phyloP scores from a whole-genome alignment of 2,797 vertebrate genomes.

The Naso thynnoides region DNA sequence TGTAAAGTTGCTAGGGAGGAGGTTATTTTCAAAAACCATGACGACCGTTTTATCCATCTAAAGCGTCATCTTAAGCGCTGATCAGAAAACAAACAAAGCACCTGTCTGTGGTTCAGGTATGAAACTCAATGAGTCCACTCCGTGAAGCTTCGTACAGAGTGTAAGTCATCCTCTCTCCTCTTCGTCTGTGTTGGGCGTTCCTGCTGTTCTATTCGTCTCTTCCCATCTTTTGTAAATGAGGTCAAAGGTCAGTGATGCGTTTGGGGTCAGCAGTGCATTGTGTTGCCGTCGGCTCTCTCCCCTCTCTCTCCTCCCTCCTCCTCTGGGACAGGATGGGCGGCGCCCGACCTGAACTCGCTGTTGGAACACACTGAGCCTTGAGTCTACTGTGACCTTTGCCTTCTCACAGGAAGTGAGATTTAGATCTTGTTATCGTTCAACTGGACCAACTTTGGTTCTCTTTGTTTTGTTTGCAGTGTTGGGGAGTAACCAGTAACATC shows the following conservation, averaged over 20 bases:
- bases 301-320: neutral
- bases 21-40: too few relatives aligned
- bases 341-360: neutral
- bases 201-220: constrained; percentile 32
- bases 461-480: too few relatives aligned
- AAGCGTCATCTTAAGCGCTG: too few relatives aligned
- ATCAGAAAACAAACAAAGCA: too few relatives aligned
- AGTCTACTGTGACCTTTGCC: constrained; percentile 52
- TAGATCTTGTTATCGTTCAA: neutral
- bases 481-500: too few relatives aligned
- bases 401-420: constrained; percentile 55
- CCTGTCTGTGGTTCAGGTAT: neutral
- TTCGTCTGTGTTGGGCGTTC: neutral
- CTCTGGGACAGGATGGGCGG: constrained; percentile 64
- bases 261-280: constrained; percentile 47
- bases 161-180: neutral
- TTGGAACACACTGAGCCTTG: constrained; percentile 30
- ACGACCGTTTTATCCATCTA: too few relatives aligned
- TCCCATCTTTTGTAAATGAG: constrained; percentile 36
- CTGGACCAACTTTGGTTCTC: too few relatives aligned
- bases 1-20: too few relatives aligned
- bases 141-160: too few relatives aligned
- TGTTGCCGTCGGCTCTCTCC: constrained; percentile 16
- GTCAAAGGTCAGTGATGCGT: constrained; percentile 63
- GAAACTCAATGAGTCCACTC: neutral